Conservation (phyloP, 2,797 vertebrate species). For the Gorsachius magnificus region DNA sequence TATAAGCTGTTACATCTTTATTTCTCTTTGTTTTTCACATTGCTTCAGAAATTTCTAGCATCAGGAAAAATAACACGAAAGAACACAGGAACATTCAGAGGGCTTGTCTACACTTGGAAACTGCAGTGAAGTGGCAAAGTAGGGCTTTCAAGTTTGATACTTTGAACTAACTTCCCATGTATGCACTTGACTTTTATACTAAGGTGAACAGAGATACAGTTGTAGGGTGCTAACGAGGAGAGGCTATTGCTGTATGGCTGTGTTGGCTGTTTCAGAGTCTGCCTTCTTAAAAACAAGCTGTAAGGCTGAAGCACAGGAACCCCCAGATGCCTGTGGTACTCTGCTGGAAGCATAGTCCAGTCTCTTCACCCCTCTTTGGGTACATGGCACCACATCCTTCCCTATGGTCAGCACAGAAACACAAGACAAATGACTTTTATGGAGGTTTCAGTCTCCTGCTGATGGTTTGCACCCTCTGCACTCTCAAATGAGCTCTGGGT, state of each 20-base stretch:
- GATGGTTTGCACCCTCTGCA: neutral
- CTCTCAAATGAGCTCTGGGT: neutral
- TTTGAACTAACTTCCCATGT: neutral
- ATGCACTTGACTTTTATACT: neutral
- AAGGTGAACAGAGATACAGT: neutral
- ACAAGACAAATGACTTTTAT: neutral
- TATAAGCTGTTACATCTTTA: neutral
- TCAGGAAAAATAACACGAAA: neutral
- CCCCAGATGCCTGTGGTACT: neutral
- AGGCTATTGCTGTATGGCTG: neutral
- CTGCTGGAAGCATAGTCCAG: neutral
- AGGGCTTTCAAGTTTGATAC: neutral
- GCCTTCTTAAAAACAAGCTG: neutral
- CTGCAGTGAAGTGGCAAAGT: neutral
- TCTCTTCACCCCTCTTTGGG: neutral
- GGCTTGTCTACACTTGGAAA: neutral
- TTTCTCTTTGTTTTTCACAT: neutral
- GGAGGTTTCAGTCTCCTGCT: neutral
- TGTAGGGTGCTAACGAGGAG: neutral
- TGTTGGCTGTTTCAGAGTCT: neutral
- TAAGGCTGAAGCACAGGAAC: neutral
- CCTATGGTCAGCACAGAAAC: neutral
- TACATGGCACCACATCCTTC: neutral
- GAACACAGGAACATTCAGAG: neutral
- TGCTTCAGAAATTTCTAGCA: neutral